phyloP scores from a whole-genome alignment of 2,113 vertebrate genomes.

The Thamnaconus septentrionalis region DNA sequence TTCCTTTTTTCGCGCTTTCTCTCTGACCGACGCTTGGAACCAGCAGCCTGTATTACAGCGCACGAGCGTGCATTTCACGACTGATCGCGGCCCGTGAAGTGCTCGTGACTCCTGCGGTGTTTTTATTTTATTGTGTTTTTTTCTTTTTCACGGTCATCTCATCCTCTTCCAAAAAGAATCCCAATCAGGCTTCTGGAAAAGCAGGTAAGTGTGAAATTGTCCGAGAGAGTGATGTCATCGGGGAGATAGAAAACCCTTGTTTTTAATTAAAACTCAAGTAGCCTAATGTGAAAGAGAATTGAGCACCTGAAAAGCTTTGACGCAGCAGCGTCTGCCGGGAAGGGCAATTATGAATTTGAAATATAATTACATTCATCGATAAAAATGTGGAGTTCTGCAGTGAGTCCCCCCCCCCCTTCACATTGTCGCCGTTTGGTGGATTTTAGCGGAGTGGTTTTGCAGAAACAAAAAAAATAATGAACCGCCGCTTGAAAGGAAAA shows the following conservation, averaged over 20 bases:
- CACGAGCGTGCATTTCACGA: no score
- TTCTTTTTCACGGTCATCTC: conserved; percentile 5
- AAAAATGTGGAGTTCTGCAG: no score
- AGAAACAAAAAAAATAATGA: not conserved
- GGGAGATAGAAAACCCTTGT: conserved; percentile 56
- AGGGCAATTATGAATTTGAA: conserved; percentile 52
- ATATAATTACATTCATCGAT: conserved; percentile 35
- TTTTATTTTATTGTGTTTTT: no score
- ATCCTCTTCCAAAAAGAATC: conserved; percentile 40
- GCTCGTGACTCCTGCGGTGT: no score
- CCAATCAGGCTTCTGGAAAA: conserved; percentile 48
- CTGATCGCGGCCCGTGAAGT: no score
- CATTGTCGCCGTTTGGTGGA: no score
- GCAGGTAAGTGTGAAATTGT: conserved; percentile 61
- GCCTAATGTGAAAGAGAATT: conserved; percentile 31
- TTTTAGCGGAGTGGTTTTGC: not conserved
- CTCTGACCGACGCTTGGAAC: no score
- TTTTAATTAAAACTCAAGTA: conserved; percentile 66
- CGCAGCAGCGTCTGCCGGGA: conserved; percentile 20
- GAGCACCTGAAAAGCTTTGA: conserved; percentile 49
- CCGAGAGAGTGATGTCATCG: conserved; percentile 47
- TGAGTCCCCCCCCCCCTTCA: no score
- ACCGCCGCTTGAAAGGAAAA: no score
- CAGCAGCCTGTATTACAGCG: no score
- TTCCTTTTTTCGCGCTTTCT: no score